Conservation (phyloP, 2,113 vertebrate species). For the Cepphus grylle region DNA sequence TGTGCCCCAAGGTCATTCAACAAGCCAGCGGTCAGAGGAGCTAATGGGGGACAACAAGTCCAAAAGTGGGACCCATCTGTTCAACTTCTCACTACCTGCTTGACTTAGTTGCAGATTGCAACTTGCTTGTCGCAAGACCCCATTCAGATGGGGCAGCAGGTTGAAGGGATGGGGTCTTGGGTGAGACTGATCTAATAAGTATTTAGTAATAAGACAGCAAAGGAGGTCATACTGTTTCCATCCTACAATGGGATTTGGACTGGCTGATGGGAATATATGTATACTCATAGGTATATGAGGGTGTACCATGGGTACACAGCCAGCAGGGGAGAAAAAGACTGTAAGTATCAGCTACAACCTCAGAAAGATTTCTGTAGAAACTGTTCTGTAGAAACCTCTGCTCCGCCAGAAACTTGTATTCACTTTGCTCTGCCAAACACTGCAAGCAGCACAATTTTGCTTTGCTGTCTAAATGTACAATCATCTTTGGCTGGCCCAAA, state of each 20-base stretch:
- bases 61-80: neutral
- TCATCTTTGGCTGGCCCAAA: neutral
- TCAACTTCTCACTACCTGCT: neutral
- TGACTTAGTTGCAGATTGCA: neutral
- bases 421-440: neutral
- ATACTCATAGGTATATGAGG: neutral
- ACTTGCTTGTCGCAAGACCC: neutral
- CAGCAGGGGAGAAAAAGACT: neutral
- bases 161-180: neutral
- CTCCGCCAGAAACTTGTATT: neutral
- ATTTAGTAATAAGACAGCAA: neutral
- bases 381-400: neutral
- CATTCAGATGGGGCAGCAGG: neutral
- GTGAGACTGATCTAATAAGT: accelerated
- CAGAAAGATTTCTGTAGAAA: neutral
- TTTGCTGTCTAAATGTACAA: neutral
- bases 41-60: neutral
- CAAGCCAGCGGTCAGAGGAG: neutral
- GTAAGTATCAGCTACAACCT: neutral
- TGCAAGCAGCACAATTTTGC: neutral
- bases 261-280: accelerated
- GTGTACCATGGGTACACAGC: too few species aligned
- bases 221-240: neutral
- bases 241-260: too few species aligned
- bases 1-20: neutral